A percentile compares a stretch with the other conserved stretches of the same genome.
Evolutionary conservation across 2,888 invertebrate species (phyloP).

Genomic region (Entomobrya multifasciata): DNA sequence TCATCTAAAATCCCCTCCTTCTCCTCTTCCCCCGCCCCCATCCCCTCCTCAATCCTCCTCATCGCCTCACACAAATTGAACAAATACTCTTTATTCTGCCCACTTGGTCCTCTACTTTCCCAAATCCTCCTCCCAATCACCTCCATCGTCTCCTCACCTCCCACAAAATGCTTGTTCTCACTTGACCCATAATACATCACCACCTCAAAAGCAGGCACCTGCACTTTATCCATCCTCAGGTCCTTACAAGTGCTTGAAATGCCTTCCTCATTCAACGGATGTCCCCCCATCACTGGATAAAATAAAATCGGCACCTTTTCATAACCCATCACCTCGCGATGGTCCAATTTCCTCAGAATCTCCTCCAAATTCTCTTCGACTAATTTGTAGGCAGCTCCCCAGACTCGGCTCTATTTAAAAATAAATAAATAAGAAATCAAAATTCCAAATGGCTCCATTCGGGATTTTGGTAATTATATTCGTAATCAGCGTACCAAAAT

Average conservation of each 20-base stretch:
- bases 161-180: constrained; percentile 90
- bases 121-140: constrained; percentile 91
- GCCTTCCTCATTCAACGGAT: constrained; percentile 73
- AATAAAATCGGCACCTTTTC: constrained; percentile 87
- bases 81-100: constrained; percentile 94
- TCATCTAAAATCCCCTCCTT: not conserved
- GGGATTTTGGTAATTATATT: too few species aligned
- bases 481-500: too few species aligned
- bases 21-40: too few species aligned
- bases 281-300: constrained; percentile 84
- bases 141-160: constrained; percentile 88
- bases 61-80: constrained; percentile 91
- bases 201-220: constrained; percentile 88
- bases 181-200: constrained; percentile 91
- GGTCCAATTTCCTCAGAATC: constrained; percentile 92
- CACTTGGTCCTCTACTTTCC: constrained; percentile 90
- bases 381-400: constrained; percentile 96
- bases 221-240: too few species aligned
- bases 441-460: too few species aligned
- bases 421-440: too few species aligned
- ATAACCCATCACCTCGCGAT: constrained; percentile 96
- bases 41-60: constrained; percentile 86
- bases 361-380: constrained; percentile 85
- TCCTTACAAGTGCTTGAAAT: constrained; percentile 66
- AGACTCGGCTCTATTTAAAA: too few species aligned